A percentile compares a stretch with the other conserved stretches of the same genome.
phyloP scores from a whole-genome alignment of 2,888 invertebrate genomes.

The Xylota segnis region DNA sequence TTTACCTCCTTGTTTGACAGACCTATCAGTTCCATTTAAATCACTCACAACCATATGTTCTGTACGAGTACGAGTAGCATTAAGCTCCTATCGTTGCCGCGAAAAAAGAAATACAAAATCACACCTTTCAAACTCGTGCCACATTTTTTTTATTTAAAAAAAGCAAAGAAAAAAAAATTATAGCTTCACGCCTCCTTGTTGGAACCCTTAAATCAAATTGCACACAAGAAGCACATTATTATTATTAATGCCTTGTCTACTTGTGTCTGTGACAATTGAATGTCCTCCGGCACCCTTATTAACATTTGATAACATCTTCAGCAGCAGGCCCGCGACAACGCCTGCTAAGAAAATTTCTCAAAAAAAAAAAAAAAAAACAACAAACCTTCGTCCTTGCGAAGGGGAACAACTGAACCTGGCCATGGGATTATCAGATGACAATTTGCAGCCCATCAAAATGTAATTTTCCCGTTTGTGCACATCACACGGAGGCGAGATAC shows the following conservation, averaged over 20 bases:
- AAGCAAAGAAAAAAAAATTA: conserved; percentile 49
- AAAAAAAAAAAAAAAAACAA: conserved; percentile 45
- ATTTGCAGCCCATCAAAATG: conserved; percentile 79
- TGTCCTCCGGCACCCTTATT: conserved; percentile 75
- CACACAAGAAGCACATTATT: conserved; percentile 61
- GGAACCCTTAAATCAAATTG: conserved; percentile 73
- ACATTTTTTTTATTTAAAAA: conserved; percentile 33
- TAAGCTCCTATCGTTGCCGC: conserved; percentile 47
- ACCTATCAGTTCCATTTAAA: conserved; percentile 32
- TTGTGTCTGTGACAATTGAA: conserved; percentile 74
- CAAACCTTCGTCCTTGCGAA: conserved; percentile 45
- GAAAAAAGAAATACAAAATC: conserved; percentile 53
- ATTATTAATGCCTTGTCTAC: conserved; percentile 68
- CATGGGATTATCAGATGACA: conserved; percentile 78
- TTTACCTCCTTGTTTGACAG: conserved; percentile 5
- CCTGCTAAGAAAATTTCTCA: conserved; percentile 60
- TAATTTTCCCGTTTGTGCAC: conserved; percentile 78
- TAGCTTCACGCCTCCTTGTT: conserved; percentile 72
- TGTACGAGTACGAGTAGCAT: background rate
- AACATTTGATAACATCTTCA: conserved; percentile 77
- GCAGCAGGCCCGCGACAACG: conserved; percentile 65
- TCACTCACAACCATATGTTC: conserved; percentile 36
- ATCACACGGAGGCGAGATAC: conserved; percentile 73
- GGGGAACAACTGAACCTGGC: conserved; percentile 41
- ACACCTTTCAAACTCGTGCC: conserved; percentile 74